phyloP scores from a whole-genome alignment of 2,797 vertebrate species.

The Myioborus miniatus region DNA sequence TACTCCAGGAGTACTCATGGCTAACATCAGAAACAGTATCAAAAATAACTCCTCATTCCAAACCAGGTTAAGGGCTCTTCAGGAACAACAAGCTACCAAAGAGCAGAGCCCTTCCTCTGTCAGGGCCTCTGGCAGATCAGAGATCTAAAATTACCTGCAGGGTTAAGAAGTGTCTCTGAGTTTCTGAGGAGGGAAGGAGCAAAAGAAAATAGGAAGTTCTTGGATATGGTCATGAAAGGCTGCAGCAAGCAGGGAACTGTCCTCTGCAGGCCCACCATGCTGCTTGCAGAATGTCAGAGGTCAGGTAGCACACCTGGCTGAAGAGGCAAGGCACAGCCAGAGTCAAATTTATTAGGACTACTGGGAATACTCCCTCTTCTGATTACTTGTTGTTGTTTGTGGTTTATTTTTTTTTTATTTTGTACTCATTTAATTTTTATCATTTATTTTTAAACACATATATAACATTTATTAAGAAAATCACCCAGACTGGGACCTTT shows the following conservation, averaged over 20 bases:
- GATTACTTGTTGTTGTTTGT: not conserved
- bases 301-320: not conserved
- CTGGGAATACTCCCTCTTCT: not conserved
- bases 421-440: not conserved
- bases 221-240: not conserved
- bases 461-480: not conserved
- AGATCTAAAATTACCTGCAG: not conserved
- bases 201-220: not conserved
- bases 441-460: not conserved
- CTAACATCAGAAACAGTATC: not conserved
- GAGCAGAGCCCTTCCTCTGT: not conserved
- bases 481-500: not conserved
- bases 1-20: not conserved
- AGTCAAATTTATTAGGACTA: not conserved
- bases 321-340: not conserved
- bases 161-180: not conserved
- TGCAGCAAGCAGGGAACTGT: not conserved
- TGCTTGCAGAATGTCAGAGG: not conserved
- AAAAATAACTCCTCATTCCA: not conserved
- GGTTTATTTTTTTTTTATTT: not conserved
- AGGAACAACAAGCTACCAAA: not conserved
- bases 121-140: not conserved
- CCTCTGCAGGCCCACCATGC: not conserved
- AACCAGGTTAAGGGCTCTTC: not conserved
- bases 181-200: not conserved